Evolutionary conservation across 2,113 vertebrate species (phyloP).

Genomic region (Semnopithecus entellus): DNA sequence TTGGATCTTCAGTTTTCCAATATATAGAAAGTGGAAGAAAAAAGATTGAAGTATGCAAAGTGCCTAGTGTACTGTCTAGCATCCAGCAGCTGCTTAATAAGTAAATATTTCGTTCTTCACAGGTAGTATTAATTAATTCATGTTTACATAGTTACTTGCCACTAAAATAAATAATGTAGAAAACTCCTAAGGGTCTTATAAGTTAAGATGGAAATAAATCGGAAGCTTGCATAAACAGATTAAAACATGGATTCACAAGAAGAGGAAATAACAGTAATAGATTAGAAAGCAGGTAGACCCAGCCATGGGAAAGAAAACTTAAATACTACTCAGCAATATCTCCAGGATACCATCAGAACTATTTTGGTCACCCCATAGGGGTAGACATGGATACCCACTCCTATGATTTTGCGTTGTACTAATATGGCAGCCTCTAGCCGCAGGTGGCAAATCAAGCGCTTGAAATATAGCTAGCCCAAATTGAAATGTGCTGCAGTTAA

Average conservation of each 20-base stretch:
- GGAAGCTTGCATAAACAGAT: neutral
- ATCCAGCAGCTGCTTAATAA: neutral
- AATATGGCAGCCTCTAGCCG: too few relatives aligned
- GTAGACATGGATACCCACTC: neutral
- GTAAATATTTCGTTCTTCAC: neutral
- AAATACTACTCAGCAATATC: neutral
- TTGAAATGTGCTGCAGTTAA: neutral
- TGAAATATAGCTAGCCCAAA: neutral
- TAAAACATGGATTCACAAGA: neutral
- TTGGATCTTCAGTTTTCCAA: neutral
- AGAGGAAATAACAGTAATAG: neutral
- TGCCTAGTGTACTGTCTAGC: neutral
- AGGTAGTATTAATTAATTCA: neutral
- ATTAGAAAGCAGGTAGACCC: neutral
- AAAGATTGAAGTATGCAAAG: neutral
- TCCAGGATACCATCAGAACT: neutral
- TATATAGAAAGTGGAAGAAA: neutral
- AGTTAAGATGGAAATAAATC: neutral
- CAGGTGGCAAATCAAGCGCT: neutral
- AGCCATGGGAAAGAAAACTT: neutral
- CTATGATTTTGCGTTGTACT: too few relatives aligned
- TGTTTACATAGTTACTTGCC: neutral
- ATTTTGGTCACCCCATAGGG: neutral
- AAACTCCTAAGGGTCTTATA: neutral
- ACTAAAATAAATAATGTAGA: conserved; percentile 21